Conservation (phyloP, 1,140 invertebrate genomes). For the Anagrus nilaparvatae region DNA sequence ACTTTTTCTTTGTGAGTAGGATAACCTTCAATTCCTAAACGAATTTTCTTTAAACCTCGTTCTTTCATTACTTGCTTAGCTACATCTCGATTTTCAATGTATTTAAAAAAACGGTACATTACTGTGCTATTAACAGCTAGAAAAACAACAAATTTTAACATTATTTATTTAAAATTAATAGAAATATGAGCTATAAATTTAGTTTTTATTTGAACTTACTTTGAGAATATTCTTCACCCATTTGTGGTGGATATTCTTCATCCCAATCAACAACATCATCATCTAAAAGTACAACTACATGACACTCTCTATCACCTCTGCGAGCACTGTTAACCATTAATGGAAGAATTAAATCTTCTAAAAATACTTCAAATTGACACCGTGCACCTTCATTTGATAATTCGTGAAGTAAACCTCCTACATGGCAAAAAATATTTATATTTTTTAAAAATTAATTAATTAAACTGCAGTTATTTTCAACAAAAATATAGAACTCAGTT, state of each 20-base stretch:
- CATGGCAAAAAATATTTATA: slow-evolving; percentile 3
- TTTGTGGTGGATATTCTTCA: slow-evolving; percentile 95
- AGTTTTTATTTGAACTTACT: slow-evolving; percentile 46
- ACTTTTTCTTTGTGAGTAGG: slow-evolving; percentile 98
- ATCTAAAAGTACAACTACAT: slow-evolving; percentile 91
- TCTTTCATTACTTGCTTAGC: slow-evolving; percentile 99
- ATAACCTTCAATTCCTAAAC: slow-evolving; percentile 98
- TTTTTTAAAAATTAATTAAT: not conserved
- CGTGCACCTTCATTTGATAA: slow-evolving; percentile 97
- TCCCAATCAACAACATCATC: slow-evolving; percentile 98
- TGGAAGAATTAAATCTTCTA: slow-evolving; percentile 91
- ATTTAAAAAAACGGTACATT: slow-evolving; percentile 98
- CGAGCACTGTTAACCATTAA: slow-evolving; percentile 93
- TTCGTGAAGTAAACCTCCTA: slow-evolving; percentile 92
- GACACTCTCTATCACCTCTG: slow-evolving; percentile 78
- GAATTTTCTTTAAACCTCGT: slow-evolving; percentile 94
- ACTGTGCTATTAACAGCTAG: slow-evolving; percentile 78
- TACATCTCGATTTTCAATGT: slow-evolving; percentile 98
- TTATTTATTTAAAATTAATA: not conserved
- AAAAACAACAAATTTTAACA: slow-evolving; percentile 13
- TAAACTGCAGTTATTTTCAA: too few species aligned
- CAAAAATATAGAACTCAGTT: too few species aligned
- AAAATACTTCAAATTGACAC: slow-evolving; percentile 90
- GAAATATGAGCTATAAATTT: not conserved
- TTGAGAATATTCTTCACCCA: slow-evolving; percentile 97